A percentile compares a stretch with the other conserved stretches of the same genome.
phyloP scores from a whole-genome alignment of 1,140 invertebrate species.

The Meloidogyne floridensis region DNA sequence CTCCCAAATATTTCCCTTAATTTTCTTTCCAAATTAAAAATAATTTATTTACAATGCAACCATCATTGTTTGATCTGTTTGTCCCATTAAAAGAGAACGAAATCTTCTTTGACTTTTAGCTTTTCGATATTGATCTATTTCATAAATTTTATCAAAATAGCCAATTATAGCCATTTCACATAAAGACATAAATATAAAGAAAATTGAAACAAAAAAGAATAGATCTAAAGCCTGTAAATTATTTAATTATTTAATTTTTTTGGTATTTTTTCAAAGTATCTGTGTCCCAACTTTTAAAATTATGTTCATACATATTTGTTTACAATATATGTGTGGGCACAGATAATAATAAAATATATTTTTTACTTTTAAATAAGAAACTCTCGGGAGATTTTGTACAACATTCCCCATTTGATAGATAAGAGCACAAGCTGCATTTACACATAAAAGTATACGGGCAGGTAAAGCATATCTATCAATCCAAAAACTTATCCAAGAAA shows the following conservation, averaged over 20 bases:
- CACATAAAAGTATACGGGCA: slow-evolving; percentile 53
- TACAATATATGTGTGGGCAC: too few species aligned
- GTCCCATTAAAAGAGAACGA: slow-evolving; percentile 48
- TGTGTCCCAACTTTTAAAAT: too few species aligned
- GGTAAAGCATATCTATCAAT: slow-evolving; percentile 55
- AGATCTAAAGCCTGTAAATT: slow-evolving; percentile 47
- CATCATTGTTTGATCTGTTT: slow-evolving; percentile 46
- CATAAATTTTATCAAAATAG: slow-evolving; percentile 54
- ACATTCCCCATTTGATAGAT: slow-evolving; percentile 56
- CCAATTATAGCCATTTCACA: slow-evolving; percentile 54
- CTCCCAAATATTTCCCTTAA: too few species aligned
- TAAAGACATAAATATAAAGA: slow-evolving; percentile 54
- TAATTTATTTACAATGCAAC: slow-evolving; percentile 47
- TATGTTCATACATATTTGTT: too few species aligned
- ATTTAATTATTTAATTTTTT: background rate
- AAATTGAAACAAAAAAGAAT: slow-evolving; percentile 55
- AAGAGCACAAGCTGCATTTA: slow-evolving; percentile 49
- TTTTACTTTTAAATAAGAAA: slow-evolving; percentile 52
- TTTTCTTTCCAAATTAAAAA: too few species aligned
- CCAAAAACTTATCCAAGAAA: slow-evolving; percentile 55
- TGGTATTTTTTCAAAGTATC: too few species aligned
- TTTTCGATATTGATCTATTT: slow-evolving; percentile 35
- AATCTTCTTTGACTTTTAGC: slow-evolving; percentile 45
- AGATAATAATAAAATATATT: background rate
- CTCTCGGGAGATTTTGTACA: slow-evolving; percentile 54